These are phyloP conservation scores for Hephaestus fuliginosus DNA, from an alignment of 2,797 vertebrate genomes.

Conservation along the genomic window DNA sequence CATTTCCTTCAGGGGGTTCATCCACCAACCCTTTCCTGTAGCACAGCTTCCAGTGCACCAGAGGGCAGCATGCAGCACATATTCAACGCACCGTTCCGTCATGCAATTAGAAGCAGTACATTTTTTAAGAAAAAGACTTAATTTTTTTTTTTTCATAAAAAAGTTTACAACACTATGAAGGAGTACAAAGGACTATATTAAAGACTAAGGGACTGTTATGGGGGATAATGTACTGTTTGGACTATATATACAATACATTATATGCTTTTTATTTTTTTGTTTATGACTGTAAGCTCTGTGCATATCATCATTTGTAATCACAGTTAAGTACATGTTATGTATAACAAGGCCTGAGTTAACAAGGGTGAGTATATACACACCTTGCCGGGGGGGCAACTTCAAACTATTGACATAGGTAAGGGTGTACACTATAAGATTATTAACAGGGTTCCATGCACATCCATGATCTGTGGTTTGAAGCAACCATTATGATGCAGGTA, in stretches of 20 bases:
- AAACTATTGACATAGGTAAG: slow-evolving; percentile 61
- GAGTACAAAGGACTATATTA: slow-evolving; percentile 75
- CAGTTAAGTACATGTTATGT: slow-evolving; percentile 93
- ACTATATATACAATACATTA: slow-evolving; percentile 76
- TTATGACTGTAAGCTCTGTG: slow-evolving; percentile 95
- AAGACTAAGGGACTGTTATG: slow-evolving; percentile 76
- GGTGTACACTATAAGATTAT: slow-evolving; percentile 62
- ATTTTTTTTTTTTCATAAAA: slow-evolving; percentile 27
- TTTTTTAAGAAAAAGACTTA: slow-evolving; percentile 71
- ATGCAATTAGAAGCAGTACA: slow-evolving; percentile 90
- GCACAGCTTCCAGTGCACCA: slow-evolving; percentile 84
- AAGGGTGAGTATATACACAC: slow-evolving; percentile 80
- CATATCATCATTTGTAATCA: slow-evolving; percentile 98
- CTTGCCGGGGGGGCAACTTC: slow-evolving; percentile 63
- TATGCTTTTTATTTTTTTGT: slow-evolving; percentile 87
- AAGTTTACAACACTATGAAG: slow-evolving; percentile 84
- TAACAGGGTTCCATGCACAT: slow-evolving; percentile 70
- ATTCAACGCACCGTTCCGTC: slow-evolving; percentile 92
- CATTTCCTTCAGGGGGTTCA: slow-evolving; percentile 92
- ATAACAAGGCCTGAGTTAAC: slow-evolving; percentile 89
- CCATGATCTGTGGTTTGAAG: slow-evolving; percentile 51
- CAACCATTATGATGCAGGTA: slow-evolving; percentile 42
- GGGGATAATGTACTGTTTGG: slow-evolving; percentile 69
- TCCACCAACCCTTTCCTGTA: slow-evolving; percentile 99
- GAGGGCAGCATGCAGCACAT: slow-evolving; percentile 92